phyloP scores from a whole-genome alignment of 2,113 vertebrate genomes.

The Tachysurus vachellii region DNA sequence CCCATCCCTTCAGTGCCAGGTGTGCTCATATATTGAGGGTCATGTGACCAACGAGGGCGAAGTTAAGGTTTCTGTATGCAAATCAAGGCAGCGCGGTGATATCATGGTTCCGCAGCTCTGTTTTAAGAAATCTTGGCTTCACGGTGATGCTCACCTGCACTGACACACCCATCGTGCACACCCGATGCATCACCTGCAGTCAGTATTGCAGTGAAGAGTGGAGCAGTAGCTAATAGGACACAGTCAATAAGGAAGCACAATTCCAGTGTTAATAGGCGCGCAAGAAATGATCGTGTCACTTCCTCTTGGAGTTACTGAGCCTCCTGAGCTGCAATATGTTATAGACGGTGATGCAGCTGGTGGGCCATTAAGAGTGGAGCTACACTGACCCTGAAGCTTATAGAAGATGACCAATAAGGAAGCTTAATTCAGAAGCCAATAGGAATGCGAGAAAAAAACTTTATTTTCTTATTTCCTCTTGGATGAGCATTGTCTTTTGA shows the following conservation, averaged over 20 bases:
- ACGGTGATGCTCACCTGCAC: not conserved
- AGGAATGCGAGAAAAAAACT: constrained; percentile 21
- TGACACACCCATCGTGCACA: not conserved
- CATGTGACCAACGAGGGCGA: not conserved
- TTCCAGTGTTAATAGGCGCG: not conserved
- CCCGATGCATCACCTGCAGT: not conserved
- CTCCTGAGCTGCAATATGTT: not conserved
- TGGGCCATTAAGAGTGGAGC: constrained; percentile 13
- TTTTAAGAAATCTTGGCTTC: not conserved
- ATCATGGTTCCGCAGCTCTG: not conserved
- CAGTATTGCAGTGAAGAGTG: not conserved
- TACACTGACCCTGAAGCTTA: not conserved
- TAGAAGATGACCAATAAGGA: not conserved
- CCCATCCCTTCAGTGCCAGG: constrained; percentile 47
- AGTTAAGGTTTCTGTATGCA: not conserved
- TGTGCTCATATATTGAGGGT: not conserved
- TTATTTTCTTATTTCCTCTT: constrained; percentile 75
- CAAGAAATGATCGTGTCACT: not conserved
- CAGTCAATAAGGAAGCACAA: constrained; percentile 17
- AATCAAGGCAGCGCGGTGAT: constrained; percentile 44
- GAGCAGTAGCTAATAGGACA: constrained; percentile 13
- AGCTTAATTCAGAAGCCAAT: constrained; percentile 25
- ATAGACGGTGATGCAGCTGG: not conserved
- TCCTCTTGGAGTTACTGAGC: not conserved
- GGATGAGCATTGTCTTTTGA: constrained; percentile 83